Conservation (phyloP, 2,888 invertebrate species). For the Cosmia trapezina region DNA sequence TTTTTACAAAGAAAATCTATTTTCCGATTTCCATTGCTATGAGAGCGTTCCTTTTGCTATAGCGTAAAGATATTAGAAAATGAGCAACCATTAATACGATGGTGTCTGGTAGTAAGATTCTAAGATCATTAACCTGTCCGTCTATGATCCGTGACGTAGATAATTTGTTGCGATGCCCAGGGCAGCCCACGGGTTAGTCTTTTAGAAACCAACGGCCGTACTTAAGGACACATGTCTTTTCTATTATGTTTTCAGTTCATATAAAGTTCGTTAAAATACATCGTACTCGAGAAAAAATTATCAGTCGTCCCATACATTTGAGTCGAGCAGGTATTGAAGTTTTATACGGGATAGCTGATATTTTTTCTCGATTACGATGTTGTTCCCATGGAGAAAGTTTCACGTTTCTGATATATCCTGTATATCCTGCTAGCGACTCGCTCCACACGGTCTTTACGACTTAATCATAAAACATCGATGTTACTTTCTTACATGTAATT, state of each 20-base stretch:
- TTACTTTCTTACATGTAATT: too few species aligned
- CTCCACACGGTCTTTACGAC: too few species aligned
- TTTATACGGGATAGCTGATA: too few species aligned
- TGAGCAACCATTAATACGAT: neutral
- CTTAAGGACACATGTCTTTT: neutral
- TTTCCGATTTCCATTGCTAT: conserved; percentile 3
- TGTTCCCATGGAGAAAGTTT: too few species aligned
- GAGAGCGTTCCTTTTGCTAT: conserved; percentile 4
- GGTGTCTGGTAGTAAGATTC: neutral
- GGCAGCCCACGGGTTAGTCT: conserved; percentile 1
- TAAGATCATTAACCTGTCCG: neutral
- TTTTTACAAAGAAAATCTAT: conserved; percentile 7
- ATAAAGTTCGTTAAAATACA: too few species aligned
- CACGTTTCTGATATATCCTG: too few species aligned
- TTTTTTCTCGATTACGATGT: too few species aligned
- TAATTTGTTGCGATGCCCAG: conserved; percentile 22
- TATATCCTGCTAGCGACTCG: too few species aligned
- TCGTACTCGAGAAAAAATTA: too few species aligned
- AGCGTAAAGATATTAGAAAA: conserved; percentile 24
- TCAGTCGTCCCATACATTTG: too few species aligned
- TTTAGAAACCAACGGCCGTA: neutral
- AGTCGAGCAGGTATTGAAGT: too few species aligned
- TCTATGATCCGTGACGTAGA: neutral
- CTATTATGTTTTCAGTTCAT: neutral
- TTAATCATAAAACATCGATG: too few species aligned